Evolutionary conservation across 2,888 invertebrate genomes (phyloP), one percentile per base, ranked within the genome.

Genomic region (Dryococelus australis): DNA sequence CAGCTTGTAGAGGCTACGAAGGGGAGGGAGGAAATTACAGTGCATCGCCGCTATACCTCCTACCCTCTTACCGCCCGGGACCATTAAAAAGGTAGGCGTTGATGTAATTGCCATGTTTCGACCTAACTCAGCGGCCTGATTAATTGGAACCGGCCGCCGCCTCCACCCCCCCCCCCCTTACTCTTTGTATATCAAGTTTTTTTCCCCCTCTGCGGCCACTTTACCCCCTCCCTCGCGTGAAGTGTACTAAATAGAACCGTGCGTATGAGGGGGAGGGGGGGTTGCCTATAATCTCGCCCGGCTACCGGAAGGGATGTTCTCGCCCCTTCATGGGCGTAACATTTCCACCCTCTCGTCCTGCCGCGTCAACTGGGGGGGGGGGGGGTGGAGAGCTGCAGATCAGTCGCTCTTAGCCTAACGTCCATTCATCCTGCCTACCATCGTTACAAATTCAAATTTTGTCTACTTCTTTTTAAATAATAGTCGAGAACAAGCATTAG

Each of bases 31-130:
- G 13, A 83, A 83, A 83, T 83, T 83, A 83, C 83, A 83, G 35
- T 83, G 35, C 83, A 43, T 28, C 35, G 65, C 28, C 83, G 8
- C 24, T 26, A 28, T 53, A 53, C 65, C 65, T 16, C 65, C 65
- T 24, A n/a, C 47, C 47, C 65, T 65, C 65, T 65, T n/a, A 65
- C 65, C 65, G 6, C 84, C 26, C 81, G 84, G 26, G 16, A 53
- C 79, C 85, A 87, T 87, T 85, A 87, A 79, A 47, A 79, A 43
- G 85, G 84, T 85, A 87, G 85, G 84, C 85, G 87, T 87, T 85
- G 80, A 85, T 87, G 84, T 43, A 85, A 87, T 87, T 87, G 85
- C 78, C 16, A 78, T 83, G 26, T 84, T 53, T n/a, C 83, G 86
- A 43, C 53, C 47, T 86, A 86, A 87, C 35, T 35, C 35, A 35